Conservation (phyloP, 2,797 vertebrate species). For the Eulemur coronatus region DNA sequence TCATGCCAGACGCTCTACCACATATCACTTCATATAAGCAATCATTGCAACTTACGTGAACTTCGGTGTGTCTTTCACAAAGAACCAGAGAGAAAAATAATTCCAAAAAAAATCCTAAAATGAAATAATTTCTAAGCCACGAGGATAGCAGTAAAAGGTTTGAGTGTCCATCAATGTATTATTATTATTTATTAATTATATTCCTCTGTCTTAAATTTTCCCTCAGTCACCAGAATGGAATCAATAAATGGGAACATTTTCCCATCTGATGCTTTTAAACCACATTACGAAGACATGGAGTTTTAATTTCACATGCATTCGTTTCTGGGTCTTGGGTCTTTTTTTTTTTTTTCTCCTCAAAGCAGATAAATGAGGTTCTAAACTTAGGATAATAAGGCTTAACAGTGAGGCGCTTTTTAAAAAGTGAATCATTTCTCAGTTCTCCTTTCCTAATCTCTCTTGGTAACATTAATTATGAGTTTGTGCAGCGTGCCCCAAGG, state of each 20-base stretch:
- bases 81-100: not conserved
- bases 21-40: not conserved
- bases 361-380: constrained; percentile 83
- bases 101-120: not conserved
- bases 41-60: not conserved
- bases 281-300: not conserved
- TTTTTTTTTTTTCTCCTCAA: not conserved
- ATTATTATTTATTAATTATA: constrained; percentile 36
- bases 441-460: constrained; percentile 92
- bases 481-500: constrained; percentile 88
- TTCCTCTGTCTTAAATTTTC: constrained; percentile 12
- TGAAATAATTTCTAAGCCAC: constrained; percentile 1
- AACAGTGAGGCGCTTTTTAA: constrained; percentile 83
- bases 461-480: constrained; percentile 95
- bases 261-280: constrained; percentile 33
- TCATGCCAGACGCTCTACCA: not conserved
- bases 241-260: constrained; percentile 60
- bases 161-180: not conserved
- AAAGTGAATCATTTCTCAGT: constrained; percentile 88
- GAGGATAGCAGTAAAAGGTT: not conserved
- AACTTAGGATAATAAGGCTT: constrained; percentile 82
- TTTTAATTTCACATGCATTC: constrained; percentile 55
- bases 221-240: not conserved
- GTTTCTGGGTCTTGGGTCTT: constrained; percentile 42
- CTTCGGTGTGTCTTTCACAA: not conserved